Conservation (phyloP, 2,113 vertebrate species). For the Ameiurus melas region DNA sequence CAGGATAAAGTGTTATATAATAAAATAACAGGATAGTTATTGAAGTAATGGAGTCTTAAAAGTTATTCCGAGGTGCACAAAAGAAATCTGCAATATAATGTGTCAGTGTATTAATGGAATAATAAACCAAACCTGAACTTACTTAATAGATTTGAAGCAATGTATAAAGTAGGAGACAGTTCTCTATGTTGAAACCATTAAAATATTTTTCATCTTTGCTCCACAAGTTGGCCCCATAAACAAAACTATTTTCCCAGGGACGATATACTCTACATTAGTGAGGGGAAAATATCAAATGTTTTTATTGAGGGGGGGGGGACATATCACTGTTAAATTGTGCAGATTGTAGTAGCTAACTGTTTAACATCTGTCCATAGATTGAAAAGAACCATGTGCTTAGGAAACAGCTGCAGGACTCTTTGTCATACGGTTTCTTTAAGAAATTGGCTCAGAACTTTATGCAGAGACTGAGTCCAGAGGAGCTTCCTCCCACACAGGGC, state of each 20-base stretch:
- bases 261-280: background rate
- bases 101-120: background rate
- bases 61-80: background rate
- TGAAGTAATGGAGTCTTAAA: background rate
- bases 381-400: conserved; percentile 56
- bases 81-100: background rate
- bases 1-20: background rate
- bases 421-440: conserved; percentile 69
- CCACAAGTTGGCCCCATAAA: background rate
- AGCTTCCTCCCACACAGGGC: conserved; percentile 34
- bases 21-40: background rate
- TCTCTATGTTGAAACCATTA: background rate
- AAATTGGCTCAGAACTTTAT: conserved; percentile 66
- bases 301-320: background rate
- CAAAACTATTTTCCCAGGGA: background rate
- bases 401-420: conserved; percentile 41
- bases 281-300: background rate
- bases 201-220: background rate
- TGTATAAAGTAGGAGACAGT: background rate
- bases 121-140: background rate
- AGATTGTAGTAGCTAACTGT: background rate
- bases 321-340: background rate
- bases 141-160: no score
- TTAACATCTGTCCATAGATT: conserved; percentile 61
- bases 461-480: conserved; percentile 34